A percentile compares a stretch with the other conserved stretches of the same genome.
These are phyloP conservation scores for Augochlora pura DNA, from an alignment of 1,140 invertebrate genomes.

Conservation along the genomic window DNA sequence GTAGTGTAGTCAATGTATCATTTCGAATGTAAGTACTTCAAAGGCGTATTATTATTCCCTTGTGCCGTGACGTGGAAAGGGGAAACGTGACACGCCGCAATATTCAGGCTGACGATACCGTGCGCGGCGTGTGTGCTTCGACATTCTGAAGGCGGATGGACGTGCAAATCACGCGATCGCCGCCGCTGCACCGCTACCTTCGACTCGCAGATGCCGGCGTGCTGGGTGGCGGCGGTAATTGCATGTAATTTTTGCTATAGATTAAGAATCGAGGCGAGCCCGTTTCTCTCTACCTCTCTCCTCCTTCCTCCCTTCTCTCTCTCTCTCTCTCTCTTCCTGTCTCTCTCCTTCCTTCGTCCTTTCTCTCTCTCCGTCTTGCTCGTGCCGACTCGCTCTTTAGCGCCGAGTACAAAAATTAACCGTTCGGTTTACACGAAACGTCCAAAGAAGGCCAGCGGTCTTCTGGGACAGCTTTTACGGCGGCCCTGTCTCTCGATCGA, in stretches of 20 bases:
- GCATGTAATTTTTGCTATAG: constrained; percentile 67
- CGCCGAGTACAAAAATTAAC: constrained; percentile 51
- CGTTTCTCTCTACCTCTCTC: constrained; percentile 38
- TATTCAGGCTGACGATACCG: constrained; percentile 56
- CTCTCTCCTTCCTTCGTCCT: constrained; percentile 20
- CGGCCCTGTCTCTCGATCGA: not conserved
- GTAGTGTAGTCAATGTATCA: constrained; percentile 37
- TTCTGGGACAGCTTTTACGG: not conserved
- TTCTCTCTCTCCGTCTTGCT: not conserved
- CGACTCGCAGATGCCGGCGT: constrained; percentile 64
- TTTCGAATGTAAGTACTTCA: constrained; percentile 47
- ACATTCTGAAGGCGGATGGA: constrained; percentile 57
- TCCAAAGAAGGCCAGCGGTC: constrained; percentile 25
- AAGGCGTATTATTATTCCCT: constrained; percentile 61
- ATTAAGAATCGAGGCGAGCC: constrained; percentile 62
- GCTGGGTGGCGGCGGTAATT: constrained; percentile 66
- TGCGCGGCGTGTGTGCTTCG: constrained; percentile 43
- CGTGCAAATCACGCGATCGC: constrained; percentile 64
- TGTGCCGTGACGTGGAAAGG: constrained; percentile 58
- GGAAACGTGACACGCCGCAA: constrained; percentile 63
- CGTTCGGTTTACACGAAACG: constrained; percentile 58
- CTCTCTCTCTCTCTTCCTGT: constrained; percentile 5
- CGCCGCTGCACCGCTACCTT: constrained; percentile 45
- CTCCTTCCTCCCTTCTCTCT: constrained; percentile 14
- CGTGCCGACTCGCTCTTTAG: not conserved